These are phyloP conservation scores for Myopa testacea DNA, from an alignment of 2,888 invertebrate genomes.

Conservation along the genomic window DNA sequence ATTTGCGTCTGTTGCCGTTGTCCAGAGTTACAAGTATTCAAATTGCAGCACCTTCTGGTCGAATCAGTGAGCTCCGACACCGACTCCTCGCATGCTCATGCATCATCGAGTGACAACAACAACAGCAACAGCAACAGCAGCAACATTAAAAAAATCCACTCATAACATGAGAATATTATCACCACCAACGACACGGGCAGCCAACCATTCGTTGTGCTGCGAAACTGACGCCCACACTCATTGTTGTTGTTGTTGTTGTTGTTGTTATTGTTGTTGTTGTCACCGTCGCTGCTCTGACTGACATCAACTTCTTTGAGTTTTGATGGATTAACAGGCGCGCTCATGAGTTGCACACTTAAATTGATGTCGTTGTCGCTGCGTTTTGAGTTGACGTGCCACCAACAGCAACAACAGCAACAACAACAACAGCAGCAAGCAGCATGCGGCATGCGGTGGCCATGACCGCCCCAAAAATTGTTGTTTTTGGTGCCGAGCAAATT, in stretches of 20 bases:
- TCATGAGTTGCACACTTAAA: conserved; percentile 23
- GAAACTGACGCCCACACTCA: conserved; percentile 19
- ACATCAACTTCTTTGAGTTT: conserved; percentile 13
- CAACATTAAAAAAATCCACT: background rate
- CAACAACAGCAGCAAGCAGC: background rate
- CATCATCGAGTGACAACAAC: too few species aligned
- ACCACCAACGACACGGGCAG: background rate
- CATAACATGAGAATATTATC: conserved; percentile 1
- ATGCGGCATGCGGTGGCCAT: conserved; percentile 9
- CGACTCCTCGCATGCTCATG: background rate
- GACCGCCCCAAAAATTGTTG: conserved; percentile 19
- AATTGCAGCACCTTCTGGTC: background rate
- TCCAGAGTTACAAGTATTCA: background rate
- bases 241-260: background rate
- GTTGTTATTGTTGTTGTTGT: background rate
- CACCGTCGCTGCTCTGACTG: background rate
- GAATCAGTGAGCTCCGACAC: background rate
- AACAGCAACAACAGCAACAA: background rate
- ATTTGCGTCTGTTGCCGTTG: background rate
- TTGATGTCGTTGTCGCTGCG: conserved; percentile 1
- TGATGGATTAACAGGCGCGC: conserved; percentile 26
- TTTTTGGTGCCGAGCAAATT: background rate
- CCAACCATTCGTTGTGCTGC: background rate
- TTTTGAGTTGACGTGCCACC: background rate
- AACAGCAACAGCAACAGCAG: background rate